Conservation (phyloP, 35 echinoderm and acorn worm species). For the Antedon bifida region DNA sequence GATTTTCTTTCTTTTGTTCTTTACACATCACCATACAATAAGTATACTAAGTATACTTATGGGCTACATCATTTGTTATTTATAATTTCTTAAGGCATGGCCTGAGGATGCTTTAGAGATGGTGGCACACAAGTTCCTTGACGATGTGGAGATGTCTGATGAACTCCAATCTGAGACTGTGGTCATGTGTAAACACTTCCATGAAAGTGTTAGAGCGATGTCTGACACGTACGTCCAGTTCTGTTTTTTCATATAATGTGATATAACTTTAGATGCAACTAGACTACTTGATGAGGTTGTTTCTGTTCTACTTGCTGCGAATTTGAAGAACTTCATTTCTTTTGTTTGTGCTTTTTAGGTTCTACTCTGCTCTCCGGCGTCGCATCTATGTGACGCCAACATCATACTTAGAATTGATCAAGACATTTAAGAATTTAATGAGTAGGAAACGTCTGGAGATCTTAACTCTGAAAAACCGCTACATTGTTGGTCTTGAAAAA, state of each 20-base stretch:
- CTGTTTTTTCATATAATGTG: too few species aligned
- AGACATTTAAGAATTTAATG: constrained; percentile 93
- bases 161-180: constrained; percentile 66
- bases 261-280: too few species aligned
- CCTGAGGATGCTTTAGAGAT: constrained; percentile 93
- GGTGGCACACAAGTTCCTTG: constrained; percentile 97
- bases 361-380: constrained; percentile 65
- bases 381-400: constrained; percentile 94
- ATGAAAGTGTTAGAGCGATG: constrained; percentile 96
- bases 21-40: background rate
- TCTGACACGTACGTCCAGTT: constrained; percentile 88
- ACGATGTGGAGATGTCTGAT: constrained; percentile 99
- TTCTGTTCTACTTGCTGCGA: too few species aligned
- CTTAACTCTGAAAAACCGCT: constrained; percentile 81
- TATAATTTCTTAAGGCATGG: constrained; percentile 60
- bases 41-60: too few species aligned
- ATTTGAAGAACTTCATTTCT: too few species aligned
- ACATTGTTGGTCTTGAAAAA: constrained; percentile 84
- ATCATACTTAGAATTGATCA: constrained; percentile 92
- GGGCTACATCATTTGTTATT: background rate
- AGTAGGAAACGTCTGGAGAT: constrained; percentile 96
- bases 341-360: constrained; percentile 24
- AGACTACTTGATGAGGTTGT: too few species aligned
- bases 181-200: constrained; percentile 99
- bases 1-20: too few species aligned